Evolutionary conservation across 2,888 invertebrate species (phyloP), one percentile per base, ranked within the genome.

Genomic region (Drosophila gaucha): DNA sequence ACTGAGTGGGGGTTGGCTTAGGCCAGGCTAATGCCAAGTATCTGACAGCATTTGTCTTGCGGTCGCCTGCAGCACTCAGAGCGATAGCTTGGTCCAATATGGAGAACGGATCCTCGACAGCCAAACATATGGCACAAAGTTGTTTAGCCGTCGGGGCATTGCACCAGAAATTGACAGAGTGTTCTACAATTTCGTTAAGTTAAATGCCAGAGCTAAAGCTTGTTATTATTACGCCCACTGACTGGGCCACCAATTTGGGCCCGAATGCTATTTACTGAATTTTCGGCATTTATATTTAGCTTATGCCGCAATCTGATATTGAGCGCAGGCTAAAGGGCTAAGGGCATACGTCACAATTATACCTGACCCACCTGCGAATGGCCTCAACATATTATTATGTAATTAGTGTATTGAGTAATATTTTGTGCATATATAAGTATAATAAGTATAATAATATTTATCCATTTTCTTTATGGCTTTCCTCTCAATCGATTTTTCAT

Each of bases 21-120:
- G 58, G 9, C 14, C 46, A 46, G 39, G 26, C 38, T 59, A 20
- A 33, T 47, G 20, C 31, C 59, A 28, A 59, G 49, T 59, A 33
- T 59, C 39, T 64, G 62, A 26, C 43, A 49, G 56, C 56, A 56
- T 56, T 64, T 56, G 56, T 38, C 50, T 56, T 64, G 64, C 44
- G 57, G 55, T 55, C 24, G 24, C 49, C 44, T 64, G 44, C 50
- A 56, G 63, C 63, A 39, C 12, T 26, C 31, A 46, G 18, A 12
- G 33, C 58, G 28, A 36, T 41, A n/a, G 26, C 31, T 20, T 6
- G 31, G 20, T 16, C 20, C 51, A 14, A 36, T 50, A 51, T 44
- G 33, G 14, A 39, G 24, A 24, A 44, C 28, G 14, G 44, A 52
- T 46, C 14, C 24, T 14, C 30, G 31, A 51, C 43, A 51, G 35